Conservation (phyloP, 2,113 vertebrate genomes). For the Caracal caracal region DNA sequence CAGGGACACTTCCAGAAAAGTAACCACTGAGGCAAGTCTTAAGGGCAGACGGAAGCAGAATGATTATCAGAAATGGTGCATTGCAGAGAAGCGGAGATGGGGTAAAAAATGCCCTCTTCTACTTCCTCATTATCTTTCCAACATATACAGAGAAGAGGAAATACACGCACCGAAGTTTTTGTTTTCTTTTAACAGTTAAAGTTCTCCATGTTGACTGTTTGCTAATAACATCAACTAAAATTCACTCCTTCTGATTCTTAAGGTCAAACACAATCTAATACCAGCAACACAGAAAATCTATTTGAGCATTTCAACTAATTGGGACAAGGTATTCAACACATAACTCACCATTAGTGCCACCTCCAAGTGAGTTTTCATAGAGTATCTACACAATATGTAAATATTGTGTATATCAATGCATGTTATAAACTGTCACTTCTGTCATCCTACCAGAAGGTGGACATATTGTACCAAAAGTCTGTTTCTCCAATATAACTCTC, state of each 20-base stretch:
- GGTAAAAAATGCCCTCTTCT: background rate
- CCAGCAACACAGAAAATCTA: background rate
- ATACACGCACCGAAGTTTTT: background rate
- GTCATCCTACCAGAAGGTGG: conserved; percentile 54
- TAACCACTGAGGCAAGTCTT: background rate
- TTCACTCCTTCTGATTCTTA: background rate
- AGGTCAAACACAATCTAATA: background rate
- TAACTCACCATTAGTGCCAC: background rate
- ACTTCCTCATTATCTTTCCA: background rate
- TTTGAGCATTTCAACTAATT: background rate
- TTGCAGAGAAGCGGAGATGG: background rate
- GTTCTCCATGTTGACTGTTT: background rate
- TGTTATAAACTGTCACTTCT: background rate
- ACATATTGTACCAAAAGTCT: background rate
- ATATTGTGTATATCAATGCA: background rate
- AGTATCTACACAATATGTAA: background rate
- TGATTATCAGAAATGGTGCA: background rate
- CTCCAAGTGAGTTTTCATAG: background rate
- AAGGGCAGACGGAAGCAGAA: background rate
- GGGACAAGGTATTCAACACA: background rate
- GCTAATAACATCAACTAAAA: background rate
- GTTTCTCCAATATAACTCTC: background rate
- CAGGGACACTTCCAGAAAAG: background rate
- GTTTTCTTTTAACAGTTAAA: background rate
- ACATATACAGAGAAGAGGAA: background rate